Evolutionary conservation across 2,797 vertebrate species (phyloP).

Genomic region (Moxostoma hubbsi): DNA sequence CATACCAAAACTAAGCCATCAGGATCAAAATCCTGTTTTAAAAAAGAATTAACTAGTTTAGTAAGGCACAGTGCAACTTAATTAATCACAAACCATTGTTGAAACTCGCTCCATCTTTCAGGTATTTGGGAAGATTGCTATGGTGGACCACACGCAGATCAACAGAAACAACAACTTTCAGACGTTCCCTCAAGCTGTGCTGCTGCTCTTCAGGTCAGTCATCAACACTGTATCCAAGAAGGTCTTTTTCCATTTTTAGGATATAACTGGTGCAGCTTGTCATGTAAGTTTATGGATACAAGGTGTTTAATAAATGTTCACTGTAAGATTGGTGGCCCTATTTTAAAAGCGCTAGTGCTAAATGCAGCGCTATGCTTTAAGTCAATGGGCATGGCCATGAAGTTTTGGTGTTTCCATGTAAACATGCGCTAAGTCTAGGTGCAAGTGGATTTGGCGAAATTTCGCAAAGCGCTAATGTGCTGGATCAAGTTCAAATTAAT

Average conservation of each 20-base stretch:
- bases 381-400: no score
- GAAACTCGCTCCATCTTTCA: constrained; percentile 60
- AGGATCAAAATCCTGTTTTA: no score
- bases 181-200: constrained; percentile 95
- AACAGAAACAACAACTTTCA: constrained; percentile 99
- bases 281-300: no score
- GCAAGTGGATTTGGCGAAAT: no score
- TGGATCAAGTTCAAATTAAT: no score
- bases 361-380: no score
- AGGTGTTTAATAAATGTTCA: neutral
- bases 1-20: no score
- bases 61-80: neutral
- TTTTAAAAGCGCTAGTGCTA: no score
- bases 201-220: constrained; percentile 92
- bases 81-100: neutral
- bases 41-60: neutral
- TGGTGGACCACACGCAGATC: constrained; percentile 96
- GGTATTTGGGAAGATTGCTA: constrained; percentile 98
- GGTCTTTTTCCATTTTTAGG: neutral
- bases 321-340: neutral
- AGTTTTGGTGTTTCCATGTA: no score
- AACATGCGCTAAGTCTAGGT: no score
- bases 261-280: neutral
- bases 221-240: neutral
- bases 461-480: no score